Evolutionary conservation across 2,888 invertebrate species (phyloP), one percentile per base, ranked within the genome.

Genomic region (Siphlonurus alternatus): DNA sequence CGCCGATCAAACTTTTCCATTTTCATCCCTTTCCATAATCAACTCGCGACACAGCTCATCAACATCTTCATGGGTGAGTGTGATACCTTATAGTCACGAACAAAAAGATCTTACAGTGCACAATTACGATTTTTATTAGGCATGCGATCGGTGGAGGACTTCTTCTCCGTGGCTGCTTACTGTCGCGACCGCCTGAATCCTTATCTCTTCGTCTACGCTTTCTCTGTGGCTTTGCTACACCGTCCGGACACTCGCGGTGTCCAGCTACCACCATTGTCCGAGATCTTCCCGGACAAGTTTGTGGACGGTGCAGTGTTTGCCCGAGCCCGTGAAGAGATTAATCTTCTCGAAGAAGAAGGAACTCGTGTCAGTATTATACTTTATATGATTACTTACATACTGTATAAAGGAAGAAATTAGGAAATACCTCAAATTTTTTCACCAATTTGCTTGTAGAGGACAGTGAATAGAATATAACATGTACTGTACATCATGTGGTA

Each of bases 161-260:
- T 91, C 65, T 76, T 83, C 70, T 83, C 89, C 0, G 80, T 85
- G n/a, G 82, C 86, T 59, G 84, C 84, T 10, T 90, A 79, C 71
- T 80, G 85, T 60, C 81, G 89, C 65, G 86, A 86, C 69, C 82
- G 86, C 53, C 76, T 91, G 7, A 93, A 93, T 75, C 85, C 91
- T 0, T 84, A 87, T 69, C 75, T 93, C 68, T 93, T 88, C 76
- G 86, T 89, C 74, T 92, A 91, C 73, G 83, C 85, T 59, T 81
- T 84, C 56, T 85, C 89, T 0, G 88, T 91, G 7, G 87, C 88
- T 0, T 74, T 90, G 23, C 79, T 88, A 70, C 89, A 89, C 76
- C 82, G 88, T 7, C 74, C 76, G 0, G 89, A 89, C 72, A 87
- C 88, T 1, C 83, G 83, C 71, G 80, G 85, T 61, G 71, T 91